Evolutionary conservation across 2,888 invertebrate genomes (phyloP).

Genomic region (Limulus polyphemus): DNA sequence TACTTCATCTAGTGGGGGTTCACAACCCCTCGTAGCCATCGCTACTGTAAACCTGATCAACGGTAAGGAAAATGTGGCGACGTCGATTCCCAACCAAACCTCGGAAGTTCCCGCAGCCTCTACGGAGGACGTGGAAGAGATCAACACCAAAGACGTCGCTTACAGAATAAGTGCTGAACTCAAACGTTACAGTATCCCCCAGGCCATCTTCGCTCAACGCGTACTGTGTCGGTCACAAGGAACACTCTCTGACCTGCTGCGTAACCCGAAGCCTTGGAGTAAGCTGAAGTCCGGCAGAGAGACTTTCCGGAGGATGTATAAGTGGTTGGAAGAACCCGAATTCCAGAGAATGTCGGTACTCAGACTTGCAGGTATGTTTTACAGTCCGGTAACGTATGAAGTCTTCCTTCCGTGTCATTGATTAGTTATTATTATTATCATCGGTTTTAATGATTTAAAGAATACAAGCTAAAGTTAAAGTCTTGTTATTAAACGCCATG

Average conservation of each 20-base stretch:
- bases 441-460: too few species aligned
- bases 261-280: slow-evolving; percentile 99
- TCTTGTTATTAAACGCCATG: too few species aligned
- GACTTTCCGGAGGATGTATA: slow-evolving; percentile 98
- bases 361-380: slow-evolving; percentile 76
- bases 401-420: too few species aligned
- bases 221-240: slow-evolving; percentile 97
- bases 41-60: slow-evolving; percentile 13
- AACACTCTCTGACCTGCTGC: slow-evolving; percentile 86
- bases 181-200: slow-evolving; percentile 97
- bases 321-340: slow-evolving; percentile 99
- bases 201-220: slow-evolving; percentile 97
- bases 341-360: slow-evolving; percentile 99
- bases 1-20: slow-evolving; percentile 14
- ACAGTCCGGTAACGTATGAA: too few species aligned
- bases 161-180: slow-evolving; percentile 96
- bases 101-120: slow-evolving; percentile 3
- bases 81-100: slow-evolving; percentile 4
- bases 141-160: slow-evolving; percentile 96
- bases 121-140: slow-evolving; percentile 71
- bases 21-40: background rate
- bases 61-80: slow-evolving; percentile 6
- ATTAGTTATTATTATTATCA: too few species aligned
- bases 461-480: too few species aligned
- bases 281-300: slow-evolving; percentile 98